Base-by-base conservation (phyloP, 2,888 invertebrate genomes). In the Vandiemenella viatica region DNA sequence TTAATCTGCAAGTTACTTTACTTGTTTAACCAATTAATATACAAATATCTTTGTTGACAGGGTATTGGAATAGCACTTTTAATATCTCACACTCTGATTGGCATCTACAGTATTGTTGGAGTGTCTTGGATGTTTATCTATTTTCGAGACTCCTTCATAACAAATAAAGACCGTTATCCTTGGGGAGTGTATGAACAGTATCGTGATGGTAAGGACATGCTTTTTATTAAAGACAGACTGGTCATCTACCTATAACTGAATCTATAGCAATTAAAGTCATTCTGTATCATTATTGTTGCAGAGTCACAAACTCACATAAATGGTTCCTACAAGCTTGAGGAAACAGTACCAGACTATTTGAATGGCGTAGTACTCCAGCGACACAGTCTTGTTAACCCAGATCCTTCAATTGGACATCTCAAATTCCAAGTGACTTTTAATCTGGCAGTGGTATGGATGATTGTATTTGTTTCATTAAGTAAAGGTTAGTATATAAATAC, bases 41-140 rank as follows among this genome's bases (percentile, higher is more conserved):
- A 26, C 26, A 26, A 8, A 8, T 26, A 26, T 13, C 13, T n/a
- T n/a, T n/a, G n/a, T n/a, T n/a, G n/a, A 7, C 58, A 66, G 70
- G 91, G 92, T 3, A 84, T 91, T 17, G 91, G 91, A 16, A 80
- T 90, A 46, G 80, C 89, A 0, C 66, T 91, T 56, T 73, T 90
- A 18, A 66, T 84, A 50, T 78, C 81, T 5, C 90, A 90, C 64
- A 82, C 83, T 5, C 71, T 87, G 44, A 77, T 88, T 57, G 89
- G 90, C 46, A 75, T 89, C 56, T 91, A 91, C 69, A 88, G 88
- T 60, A 82, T 88, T 48, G 78, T 90, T 23, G 87, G 89, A 4
- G 74, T 91, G n/a, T 85, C 88, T 2, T 92, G 91, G 91, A 77
- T 91, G 68, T 80, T 91, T 59, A 82, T 89, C 37, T 92, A 86